Conservation (phyloP, 2,888 invertebrate species). For the Machimus atricapillus region DNA sequence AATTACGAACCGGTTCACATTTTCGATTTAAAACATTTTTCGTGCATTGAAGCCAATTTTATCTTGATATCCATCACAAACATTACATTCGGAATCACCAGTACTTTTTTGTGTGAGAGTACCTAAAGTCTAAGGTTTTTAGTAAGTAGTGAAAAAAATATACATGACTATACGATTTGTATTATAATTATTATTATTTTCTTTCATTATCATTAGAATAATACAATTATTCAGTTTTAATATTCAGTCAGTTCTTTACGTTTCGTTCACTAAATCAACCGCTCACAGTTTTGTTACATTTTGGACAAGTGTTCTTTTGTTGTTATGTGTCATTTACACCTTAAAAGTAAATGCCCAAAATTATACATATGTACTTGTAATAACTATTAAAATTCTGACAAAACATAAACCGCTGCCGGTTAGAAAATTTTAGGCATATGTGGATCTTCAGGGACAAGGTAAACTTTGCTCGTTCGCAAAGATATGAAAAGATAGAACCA, state of each 20-base stretch:
- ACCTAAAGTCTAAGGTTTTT: constrained; percentile 13
- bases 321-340: background rate
- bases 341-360: background rate
- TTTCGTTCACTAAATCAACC: constrained; percentile 11
- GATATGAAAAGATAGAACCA: background rate
- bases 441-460: background rate
- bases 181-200: background rate
- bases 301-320: background rate
- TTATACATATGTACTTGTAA: background rate
- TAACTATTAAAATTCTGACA: background rate
- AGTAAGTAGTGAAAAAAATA: background rate
- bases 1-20: background rate
- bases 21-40: background rate
- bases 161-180: constrained; percentile 11
- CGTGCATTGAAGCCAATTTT: constrained; percentile 6
- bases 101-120: background rate
- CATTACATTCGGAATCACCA: constrained; percentile 13
- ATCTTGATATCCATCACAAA: constrained; percentile 14
- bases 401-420: background rate
- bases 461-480: background rate
- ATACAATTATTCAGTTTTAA: constrained; percentile 18
- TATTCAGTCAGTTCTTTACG: constrained; percentile 28
- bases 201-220: background rate
- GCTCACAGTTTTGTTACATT: background rate
- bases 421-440: background rate